Percentiles rank a stretch among this genome's conserved stretches.
Evolutionary conservation across 2,888 invertebrate species (phyloP).

Genomic region (Zaprionus lineosus): DNA sequence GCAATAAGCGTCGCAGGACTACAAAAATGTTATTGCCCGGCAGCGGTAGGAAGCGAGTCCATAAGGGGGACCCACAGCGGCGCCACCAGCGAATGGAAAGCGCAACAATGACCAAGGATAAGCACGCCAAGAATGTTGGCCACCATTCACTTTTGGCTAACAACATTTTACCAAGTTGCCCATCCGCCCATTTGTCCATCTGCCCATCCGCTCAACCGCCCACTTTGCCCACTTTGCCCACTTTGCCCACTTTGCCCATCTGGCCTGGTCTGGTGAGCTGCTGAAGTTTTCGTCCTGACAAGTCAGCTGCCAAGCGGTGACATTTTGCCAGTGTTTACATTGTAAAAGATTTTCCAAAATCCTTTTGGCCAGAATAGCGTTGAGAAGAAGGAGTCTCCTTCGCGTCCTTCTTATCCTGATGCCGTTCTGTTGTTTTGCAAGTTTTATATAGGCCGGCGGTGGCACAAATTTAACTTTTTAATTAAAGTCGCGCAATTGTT

Average conservation of each 20-base stretch:
- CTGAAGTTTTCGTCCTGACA: conserved; percentile 15
- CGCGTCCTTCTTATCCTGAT: not conserved
- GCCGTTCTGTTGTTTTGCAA: conserved; percentile 19
- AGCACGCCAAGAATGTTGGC: no score
- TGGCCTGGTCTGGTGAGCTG: no score
- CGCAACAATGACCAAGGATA: no score
- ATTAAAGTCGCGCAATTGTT: conserved; percentile 70
- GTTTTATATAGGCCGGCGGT: conserved; percentile 53
- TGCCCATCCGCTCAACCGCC: no score
- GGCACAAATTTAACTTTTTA: conserved; percentile 70
- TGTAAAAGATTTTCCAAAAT: conserved; percentile 20
- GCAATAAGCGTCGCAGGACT: conserved; percentile 35
- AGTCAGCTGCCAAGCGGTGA: conserved; percentile 10
- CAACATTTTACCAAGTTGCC: no score
- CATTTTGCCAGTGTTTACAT: conserved; percentile 18
- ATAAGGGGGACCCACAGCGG: conserved; percentile 34
- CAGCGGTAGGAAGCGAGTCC: no score
- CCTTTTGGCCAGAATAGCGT: conserved; percentile 1
- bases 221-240: no score
- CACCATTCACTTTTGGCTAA: no score
- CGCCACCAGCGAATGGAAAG: no score
- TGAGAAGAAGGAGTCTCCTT: no score
- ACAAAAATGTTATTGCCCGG: conserved; percentile 53
- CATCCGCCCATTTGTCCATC: no score
- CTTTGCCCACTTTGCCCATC: no score